Base-by-base conservation (phyloP, 2,888 invertebrate species). In the Spodoptera picta region DNA sequence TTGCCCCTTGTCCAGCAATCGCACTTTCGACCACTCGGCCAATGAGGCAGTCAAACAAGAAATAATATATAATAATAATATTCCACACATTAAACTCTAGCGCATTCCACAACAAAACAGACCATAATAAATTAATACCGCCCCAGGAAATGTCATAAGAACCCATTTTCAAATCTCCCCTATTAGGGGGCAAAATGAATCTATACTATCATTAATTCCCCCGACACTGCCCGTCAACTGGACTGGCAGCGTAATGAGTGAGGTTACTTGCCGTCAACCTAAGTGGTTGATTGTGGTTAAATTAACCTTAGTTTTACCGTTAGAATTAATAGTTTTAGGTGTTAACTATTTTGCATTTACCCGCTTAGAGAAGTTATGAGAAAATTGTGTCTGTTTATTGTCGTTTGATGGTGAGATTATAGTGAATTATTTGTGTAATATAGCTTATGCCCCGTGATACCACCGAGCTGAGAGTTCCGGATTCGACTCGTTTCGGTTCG, bases 171-270 rank as follows among this genome's bases (percentile, higher is more conserved):
- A 59, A 60, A 55, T 62, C 50, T 36, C 27, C 43, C 73, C 71
- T 69, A 67, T 81, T 79, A 80, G 69, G 69, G 78, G 78, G 77
- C 73, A 79, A 80, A 83, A 79, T 66, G 75, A 81, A 78, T 75
- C 65, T 54, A 45, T 57, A 47, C 49, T 59, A 70, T 61, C 76
- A 77, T 79, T 69, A 77, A 79, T 79, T 61, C 47, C 50, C 9
- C 53, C 31, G 62, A 50, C 67, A 74, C 55, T 43, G 27, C 46
- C 70, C 62, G 84, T 82, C 84, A 75, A 45, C 51, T n/a, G 85
- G 86, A 87, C 70, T 87, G 89, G 85, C 88, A 86, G 82, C 60
- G 80, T 85, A 87, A 88, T 89, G 85, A 86, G 74, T 77, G 75
- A 75, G 72, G 71, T 70, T 71, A 69, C 75, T 51, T 31, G 51